These are phyloP conservation scores for Danio tinwini DNA, from an alignment of 2,797 vertebrate genomes.

Conservation along the genomic window DNA sequence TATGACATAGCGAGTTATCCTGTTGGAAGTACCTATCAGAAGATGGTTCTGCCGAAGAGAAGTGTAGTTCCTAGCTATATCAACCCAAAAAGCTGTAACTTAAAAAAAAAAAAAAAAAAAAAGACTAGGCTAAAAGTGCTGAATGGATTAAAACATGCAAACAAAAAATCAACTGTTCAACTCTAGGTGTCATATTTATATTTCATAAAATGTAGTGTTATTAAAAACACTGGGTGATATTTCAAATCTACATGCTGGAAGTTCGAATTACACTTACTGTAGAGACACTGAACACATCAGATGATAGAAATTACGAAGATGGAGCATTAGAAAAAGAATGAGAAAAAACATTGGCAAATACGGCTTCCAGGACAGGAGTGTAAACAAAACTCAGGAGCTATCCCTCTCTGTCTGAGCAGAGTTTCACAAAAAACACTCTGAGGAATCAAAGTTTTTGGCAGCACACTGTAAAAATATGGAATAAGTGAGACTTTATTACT, in stretches of 20 bases:
- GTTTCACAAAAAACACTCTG: slow-evolving; percentile 39
- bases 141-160: too few species aligned
- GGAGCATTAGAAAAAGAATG: background rate
- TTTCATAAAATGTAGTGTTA: background rate
- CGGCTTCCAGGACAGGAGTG: slow-evolving; percentile 11
- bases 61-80: too few species aligned
- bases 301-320: slow-evolving; percentile 3
- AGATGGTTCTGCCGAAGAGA: slow-evolving; percentile 25
- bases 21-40: slow-evolving; percentile 56
- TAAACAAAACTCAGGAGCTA: slow-evolving; percentile 39
- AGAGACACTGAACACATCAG: background rate
- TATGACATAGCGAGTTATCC: slow-evolving; percentile 36
- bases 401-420: slow-evolving; percentile 19
- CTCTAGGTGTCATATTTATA: too few species aligned
- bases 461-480: slow-evolving; percentile 46
- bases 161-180: too few species aligned
- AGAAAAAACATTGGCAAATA: background rate
- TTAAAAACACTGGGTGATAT: background rate
- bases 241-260: slow-evolving; percentile 9
- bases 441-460: slow-evolving; percentile 43
- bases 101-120: too few species aligned
- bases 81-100: too few species aligned
- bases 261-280: slow-evolving; percentile 1
- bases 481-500: slow-evolving; percentile 50
- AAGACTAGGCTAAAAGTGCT: too few species aligned